Evolutionary conservation across 2,888 invertebrate species (phyloP).

Genomic region (Phoenoteleia sp.): DNA sequence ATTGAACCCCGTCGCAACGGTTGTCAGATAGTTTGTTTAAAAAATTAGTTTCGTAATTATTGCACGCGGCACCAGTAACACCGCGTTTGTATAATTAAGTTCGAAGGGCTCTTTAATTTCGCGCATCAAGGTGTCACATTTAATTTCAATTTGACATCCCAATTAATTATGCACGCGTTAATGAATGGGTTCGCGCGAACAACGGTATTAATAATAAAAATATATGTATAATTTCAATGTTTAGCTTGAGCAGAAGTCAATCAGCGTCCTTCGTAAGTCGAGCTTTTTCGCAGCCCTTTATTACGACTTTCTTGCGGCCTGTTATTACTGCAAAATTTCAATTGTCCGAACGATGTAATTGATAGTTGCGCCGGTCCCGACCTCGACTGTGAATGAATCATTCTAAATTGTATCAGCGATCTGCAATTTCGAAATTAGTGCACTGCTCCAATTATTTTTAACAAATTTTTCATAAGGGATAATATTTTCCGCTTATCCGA

Average conservation of each 20-base stretch:
- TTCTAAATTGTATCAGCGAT: conserved; percentile 54
- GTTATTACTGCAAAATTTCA: conserved; percentile 71
- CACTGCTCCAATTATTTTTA: conserved; percentile 48
- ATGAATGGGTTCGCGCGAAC: conserved; percentile 20
- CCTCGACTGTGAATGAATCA: conserved; percentile 64
- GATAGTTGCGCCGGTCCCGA: conserved; percentile 56
- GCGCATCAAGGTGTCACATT: conserved; percentile 37
- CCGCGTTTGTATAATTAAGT: conserved; percentile 40
- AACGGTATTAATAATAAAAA: conserved; percentile 48
- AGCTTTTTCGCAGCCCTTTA: conserved; percentile 65
- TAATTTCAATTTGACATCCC: conserved; percentile 18
- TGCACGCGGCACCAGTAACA: conserved; percentile 14
- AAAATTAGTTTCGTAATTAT: conserved; percentile 28
- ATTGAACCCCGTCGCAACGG: conserved; percentile 11
- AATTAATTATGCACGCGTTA: conserved; percentile 53
- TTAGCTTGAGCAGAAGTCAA: conserved; percentile 51
- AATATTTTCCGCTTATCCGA: conserved; percentile 20
- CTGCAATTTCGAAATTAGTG: conserved; percentile 48
- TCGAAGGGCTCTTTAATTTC: conserved; percentile 2
- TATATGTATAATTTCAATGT: conserved; percentile 55
- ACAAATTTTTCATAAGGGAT: conserved; percentile 41
- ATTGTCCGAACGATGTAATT: conserved; percentile 72
- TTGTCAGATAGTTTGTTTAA: not conserved
- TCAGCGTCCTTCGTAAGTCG: conserved; percentile 62
- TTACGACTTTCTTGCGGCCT: conserved; percentile 64